Conservation (phyloP, 2,797 vertebrate species). For the Sebastes melanostomus region DNA sequence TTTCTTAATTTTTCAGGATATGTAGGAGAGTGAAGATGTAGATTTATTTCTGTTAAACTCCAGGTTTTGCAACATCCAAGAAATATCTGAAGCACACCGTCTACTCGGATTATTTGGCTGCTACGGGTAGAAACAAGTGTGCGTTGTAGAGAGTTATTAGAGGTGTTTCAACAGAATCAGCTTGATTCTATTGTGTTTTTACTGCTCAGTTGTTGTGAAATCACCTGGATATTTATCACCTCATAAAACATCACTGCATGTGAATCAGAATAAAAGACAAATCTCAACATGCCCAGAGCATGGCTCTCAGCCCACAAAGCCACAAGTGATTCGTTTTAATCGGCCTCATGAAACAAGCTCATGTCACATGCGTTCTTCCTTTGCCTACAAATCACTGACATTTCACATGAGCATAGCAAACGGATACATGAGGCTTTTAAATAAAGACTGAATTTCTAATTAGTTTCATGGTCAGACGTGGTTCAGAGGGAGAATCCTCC, state of each 20-base stretch:
- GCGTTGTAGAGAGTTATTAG: accelerated
- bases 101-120: not conserved
- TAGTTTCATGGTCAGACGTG: not conserved
- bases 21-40: not conserved
- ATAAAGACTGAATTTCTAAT: not conserved
- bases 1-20: not conserved
- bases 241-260: not conserved
- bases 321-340: not conserved
- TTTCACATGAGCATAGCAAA: not conserved
- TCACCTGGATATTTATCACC: not conserved
- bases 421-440: not conserved
- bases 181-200: not conserved
- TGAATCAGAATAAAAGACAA: not conserved
- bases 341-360: not conserved
- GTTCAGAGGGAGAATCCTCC: not conserved
- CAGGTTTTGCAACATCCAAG: not conserved
- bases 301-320: accelerated
- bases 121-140: not conserved
- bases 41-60: not conserved
- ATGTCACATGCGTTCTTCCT: not conserved
- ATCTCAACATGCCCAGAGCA: not conserved
- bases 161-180: not conserved
- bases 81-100: not conserved
- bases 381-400: not conserved
- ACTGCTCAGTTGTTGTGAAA: not conserved